Base-by-base conservation (phyloP, 1,140 invertebrate species). In the Drosophila ambigua region DNA sequence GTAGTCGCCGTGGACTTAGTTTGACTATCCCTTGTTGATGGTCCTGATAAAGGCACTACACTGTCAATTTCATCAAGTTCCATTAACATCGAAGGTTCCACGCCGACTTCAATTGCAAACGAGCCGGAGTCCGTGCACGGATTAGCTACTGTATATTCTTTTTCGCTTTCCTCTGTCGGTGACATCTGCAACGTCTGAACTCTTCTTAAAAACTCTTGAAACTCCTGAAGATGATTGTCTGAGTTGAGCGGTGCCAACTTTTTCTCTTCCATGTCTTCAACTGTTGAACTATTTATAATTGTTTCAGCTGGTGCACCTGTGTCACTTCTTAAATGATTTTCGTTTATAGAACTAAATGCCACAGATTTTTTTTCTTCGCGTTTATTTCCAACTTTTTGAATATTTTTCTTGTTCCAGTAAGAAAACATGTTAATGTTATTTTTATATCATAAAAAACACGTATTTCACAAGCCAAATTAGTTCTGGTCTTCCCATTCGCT, bases 121-220 rank as follows among this genome's bases (percentile, higher is more conserved):
- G 7, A 26, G 26, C 13, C 53, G 5, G 20, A 7, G 13, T 53
- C 8, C 7, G 44, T 64, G 11, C 24, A 5, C 1, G 3, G 48
- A 43, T 65, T 28, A 13, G 4, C 9, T 51, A 16, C n/a, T 11
- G 11, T 6, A 11, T 65, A 28, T 24, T 16, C 2, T 8, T 28
- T 23, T 44, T 58, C 45, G 7, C 24, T 45, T 28, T 50, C 6
- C 4, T 59, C 43, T 13, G 55, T 15, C 16, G 77, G 44, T 3
- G 83, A 66, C 78, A 91, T 89, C 13, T 89, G 72, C 44, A 91
- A 68, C 4, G 80, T 89, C 45, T 83, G 66, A 4, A 91, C 75
- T 9, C 81, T 58, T 35, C 50, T 72, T 0, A 91, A 50, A 59
- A 91, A 85, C 11, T 90, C 69, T 50, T 82, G 84, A 49, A 89